Evolutionary conservation across 2,888 invertebrate genomes (phyloP).

Genomic region (Chrysomela aeneicollis): DNA sequence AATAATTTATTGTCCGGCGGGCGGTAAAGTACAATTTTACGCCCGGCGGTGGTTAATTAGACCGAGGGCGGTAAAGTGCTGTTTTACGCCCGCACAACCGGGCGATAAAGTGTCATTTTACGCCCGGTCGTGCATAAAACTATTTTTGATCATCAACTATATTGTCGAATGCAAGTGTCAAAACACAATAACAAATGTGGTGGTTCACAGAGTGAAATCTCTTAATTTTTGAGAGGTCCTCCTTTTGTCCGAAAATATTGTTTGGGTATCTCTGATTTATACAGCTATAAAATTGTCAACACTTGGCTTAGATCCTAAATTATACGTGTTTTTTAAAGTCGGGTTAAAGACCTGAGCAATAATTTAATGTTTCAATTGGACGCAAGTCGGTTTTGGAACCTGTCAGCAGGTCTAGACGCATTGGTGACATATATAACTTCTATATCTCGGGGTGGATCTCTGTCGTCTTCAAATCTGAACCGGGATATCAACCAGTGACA

Average conservation of each 20-base stretch:
- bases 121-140: too few species aligned
- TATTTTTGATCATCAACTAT: not conserved
- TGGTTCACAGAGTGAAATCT: not conserved
- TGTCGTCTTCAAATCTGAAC: constrained; percentile 39
- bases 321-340: constrained; percentile 31
- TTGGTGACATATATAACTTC: constrained; percentile 29
- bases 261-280: constrained; percentile 27
- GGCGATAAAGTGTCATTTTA: too few species aligned
- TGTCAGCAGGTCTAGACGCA: constrained; percentile 33
- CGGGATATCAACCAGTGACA: constrained; percentile 40
- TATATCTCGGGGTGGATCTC: constrained; percentile 36
- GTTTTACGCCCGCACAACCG: too few species aligned
- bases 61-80: too few species aligned
- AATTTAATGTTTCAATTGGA: constrained; percentile 30
- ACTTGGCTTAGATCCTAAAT: constrained; percentile 30
- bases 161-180: not conserved
- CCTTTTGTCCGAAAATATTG: constrained; percentile 9
- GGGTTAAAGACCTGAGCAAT: constrained; percentile 22
- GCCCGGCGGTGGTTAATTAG: too few species aligned
- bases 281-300: constrained; percentile 35
- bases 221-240: constrained; percentile 3
- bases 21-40: too few species aligned
- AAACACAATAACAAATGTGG: not conserved
- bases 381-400: constrained; percentile 24
- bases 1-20: too few species aligned